A percentile compares a stretch with the other conserved stretches of the same genome.
These are phyloP conservation scores for Tetragonisca angustula DNA, from an alignment of 2,888 invertebrate species.

Conservation along the genomic window DNA sequence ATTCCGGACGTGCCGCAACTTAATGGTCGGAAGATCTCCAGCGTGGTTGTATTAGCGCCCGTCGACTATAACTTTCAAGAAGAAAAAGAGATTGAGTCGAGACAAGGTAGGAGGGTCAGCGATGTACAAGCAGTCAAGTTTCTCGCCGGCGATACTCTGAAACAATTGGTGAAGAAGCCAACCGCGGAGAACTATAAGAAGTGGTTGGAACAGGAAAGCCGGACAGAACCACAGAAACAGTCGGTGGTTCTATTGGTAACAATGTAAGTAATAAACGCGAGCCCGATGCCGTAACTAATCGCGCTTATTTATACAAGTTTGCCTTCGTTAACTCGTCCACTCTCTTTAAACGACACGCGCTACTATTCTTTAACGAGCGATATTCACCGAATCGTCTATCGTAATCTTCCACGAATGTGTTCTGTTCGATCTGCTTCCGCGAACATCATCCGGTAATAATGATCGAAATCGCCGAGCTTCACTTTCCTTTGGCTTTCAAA, in stretches of 20 bases:
- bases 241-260: constrained; percentile 93
- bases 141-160: constrained; percentile 90
- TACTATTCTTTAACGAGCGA: constrained; percentile 45
- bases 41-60: constrained; percentile 93
- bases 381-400: neutral
- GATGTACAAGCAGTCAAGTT: constrained; percentile 90
- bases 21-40: constrained; percentile 91
- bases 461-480: constrained; percentile 20
- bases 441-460: constrained; percentile 1
- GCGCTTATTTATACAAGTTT: constrained; percentile 38
- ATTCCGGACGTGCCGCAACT: constrained; percentile 92
- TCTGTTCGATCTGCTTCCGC: constrained; percentile 35
- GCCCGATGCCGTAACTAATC: constrained; percentile 49
- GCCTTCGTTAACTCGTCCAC: constrained; percentile 42
- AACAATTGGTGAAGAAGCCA: constrained; percentile 90
- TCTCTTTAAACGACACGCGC: constrained; percentile 30
- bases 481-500: constrained; percentile 42
- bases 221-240: constrained; percentile 90
- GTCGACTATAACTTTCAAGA: constrained; percentile 89
- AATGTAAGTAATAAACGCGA: constrained; percentile 87
- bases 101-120: constrained; percentile 85
- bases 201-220: constrained; percentile 92
- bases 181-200: constrained; percentile 91
- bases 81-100: constrained; percentile 77
- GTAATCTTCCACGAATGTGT: constrained; percentile 18